phyloP scores from a whole-genome alignment of 1,140 invertebrate species.

The Chymomyza costata region DNA sequence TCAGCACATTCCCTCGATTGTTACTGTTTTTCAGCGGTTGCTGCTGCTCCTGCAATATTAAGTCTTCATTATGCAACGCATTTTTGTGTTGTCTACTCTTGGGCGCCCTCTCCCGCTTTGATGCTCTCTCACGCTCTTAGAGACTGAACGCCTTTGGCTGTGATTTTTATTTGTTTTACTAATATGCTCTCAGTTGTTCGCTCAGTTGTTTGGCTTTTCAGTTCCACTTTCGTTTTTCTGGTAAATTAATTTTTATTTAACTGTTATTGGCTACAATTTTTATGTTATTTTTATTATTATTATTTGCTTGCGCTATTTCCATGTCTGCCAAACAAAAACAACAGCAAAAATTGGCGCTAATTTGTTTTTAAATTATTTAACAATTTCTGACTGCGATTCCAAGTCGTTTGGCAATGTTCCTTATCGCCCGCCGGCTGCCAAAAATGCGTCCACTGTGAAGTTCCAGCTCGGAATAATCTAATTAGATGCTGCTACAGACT shows the following conservation, averaged over 20 bases:
- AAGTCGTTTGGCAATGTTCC: constrained; percentile 6
- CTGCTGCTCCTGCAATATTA: constrained; percentile 37
- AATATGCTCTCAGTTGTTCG: constrained; percentile 31
- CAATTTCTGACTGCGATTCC: constrained; percentile 49
- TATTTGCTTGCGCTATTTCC: constrained; percentile 36
- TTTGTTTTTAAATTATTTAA: constrained; percentile 73
- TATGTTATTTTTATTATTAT: constrained; percentile 41
- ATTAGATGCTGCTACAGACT: constrained; percentile 40
- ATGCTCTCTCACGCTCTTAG: not conserved
- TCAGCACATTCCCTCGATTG: no score
- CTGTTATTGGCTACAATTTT: constrained; percentile 62
- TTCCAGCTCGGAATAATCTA: constrained; percentile 36
- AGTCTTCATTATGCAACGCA: constrained; percentile 45
- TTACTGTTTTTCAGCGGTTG: constrained; percentile 4
- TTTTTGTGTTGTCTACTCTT: constrained; percentile 36
- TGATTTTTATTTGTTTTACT: constrained; percentile 43
- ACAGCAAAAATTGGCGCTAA: constrained; percentile 54
- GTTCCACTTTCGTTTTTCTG: constrained; percentile 47
- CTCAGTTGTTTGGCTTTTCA: constrained; percentile 17
- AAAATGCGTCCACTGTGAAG: not conserved
- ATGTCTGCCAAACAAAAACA: constrained; percentile 11
- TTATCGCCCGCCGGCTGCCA: constrained; percentile 3
- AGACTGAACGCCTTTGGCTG: constrained; percentile 5
- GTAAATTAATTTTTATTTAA: constrained; percentile 71
- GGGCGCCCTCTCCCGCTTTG: not conserved